phyloP scores from a whole-genome alignment of 2,113 vertebrate genomes.

The Chaetodon auriga region DNA sequence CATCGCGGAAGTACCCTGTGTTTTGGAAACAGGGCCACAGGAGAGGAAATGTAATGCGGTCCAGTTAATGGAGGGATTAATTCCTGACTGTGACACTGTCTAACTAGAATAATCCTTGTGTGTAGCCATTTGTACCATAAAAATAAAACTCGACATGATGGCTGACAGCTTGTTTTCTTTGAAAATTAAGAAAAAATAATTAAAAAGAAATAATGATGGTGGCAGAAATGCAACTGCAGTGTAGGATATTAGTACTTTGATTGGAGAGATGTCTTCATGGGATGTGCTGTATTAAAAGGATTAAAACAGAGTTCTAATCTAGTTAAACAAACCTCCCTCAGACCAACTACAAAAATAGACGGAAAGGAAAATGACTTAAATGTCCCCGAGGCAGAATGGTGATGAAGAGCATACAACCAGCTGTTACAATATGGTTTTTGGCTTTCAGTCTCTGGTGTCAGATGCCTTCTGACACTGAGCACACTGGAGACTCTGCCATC shows the following conservation, averaged over 20 bases:
- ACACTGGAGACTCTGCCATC: slow-evolving; percentile 56
- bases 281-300: slow-evolving; percentile 62
- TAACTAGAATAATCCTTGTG: slow-evolving; percentile 68
- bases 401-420: slow-evolving; percentile 67
- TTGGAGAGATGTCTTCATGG: slow-evolving; percentile 55
- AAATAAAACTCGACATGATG: slow-evolving; percentile 62
- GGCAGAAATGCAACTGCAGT: slow-evolving; percentile 31
- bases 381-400: slow-evolving; percentile 57
- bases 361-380: slow-evolving; percentile 47
- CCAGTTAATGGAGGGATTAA: slow-evolving; percentile 77
- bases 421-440: slow-evolving; percentile 68
- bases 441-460: slow-evolving; percentile 62
- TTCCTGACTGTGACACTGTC: slow-evolving; percentile 62
- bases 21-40: slow-evolving; percentile 64
- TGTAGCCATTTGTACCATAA: slow-evolving; percentile 45
- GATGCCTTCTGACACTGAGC: slow-evolving; percentile 62
- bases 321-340: slow-evolving; percentile 67
- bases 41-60: slow-evolving; percentile 65
- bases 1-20: slow-evolving; percentile 60
- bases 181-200: slow-evolving; percentile 54
- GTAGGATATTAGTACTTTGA: slow-evolving; percentile 45
- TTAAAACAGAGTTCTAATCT: slow-evolving; percentile 65
- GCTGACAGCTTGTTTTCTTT: slow-evolving; percentile 49
- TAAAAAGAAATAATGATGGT: slow-evolving; percentile 43
- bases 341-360: slow-evolving; percentile 57